Conservation (phyloP, 2,888 invertebrate species). For the Hoplodrina ambigua region DNA sequence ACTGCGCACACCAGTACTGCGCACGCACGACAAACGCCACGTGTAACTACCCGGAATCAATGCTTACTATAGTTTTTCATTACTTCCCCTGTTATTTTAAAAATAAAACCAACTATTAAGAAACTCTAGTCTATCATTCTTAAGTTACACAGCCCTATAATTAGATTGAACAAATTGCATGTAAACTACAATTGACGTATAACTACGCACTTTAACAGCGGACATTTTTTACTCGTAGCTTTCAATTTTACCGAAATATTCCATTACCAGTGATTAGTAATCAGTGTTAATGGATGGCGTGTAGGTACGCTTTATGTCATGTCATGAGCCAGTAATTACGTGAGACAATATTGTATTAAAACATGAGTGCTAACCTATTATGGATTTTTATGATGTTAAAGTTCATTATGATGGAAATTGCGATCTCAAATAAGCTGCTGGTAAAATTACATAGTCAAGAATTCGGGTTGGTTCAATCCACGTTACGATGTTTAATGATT, state of each 20-base stretch:
- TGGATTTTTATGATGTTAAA: constrained; percentile 41
- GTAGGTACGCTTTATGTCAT: constrained; percentile 66
- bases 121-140: constrained; percentile 5
- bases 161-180: constrained; percentile 36
- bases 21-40: too few species aligned
- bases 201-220: constrained; percentile 2
- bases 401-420: constrained; percentile 28
- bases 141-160: constrained; percentile 21
- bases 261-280: constrained; percentile 79
- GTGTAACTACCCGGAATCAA: constrained; percentile 1
- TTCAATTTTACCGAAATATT: constrained; percentile 60
- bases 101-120: constrained; percentile 4
- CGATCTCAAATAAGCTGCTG: background rate
- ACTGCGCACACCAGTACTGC: too few species aligned
- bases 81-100: background rate
- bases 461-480: background rate
- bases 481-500: too few species aligned
- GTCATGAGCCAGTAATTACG: constrained; percentile 68
- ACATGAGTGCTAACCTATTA: constrained; percentile 38
- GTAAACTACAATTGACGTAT: background rate
- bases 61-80: background rate
- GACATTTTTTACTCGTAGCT: constrained; percentile 46
- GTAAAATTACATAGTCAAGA: background rate
- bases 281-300: constrained; percentile 77
- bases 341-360: constrained; percentile 59